Evolutionary conservation across 2,888 invertebrate genomes (phyloP).

Genomic region (Sesia apiformis): DNA sequence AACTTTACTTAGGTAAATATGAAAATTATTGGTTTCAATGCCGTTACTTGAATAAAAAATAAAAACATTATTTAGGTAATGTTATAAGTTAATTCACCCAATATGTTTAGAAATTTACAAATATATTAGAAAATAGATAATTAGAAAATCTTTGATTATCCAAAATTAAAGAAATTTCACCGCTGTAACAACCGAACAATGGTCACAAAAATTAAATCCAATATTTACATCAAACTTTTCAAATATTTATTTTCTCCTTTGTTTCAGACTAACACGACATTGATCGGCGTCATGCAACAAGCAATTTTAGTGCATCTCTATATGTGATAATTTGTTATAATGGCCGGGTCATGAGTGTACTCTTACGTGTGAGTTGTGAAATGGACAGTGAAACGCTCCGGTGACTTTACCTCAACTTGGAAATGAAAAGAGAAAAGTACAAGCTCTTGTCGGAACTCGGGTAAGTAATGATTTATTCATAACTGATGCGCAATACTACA

Average conservation of each 20-base stretch:
- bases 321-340: slow-evolving; percentile 33
- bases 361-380: slow-evolving; percentile 2
- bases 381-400: slow-evolving; percentile 38
- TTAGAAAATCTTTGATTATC: no score
- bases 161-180: no score
- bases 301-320: slow-evolving; percentile 20
- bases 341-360: slow-evolving; percentile 16
- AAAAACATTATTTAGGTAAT: no score
- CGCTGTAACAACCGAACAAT: no score
- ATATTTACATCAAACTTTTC: no score
- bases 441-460: slow-evolving; percentile 47
- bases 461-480: slow-evolving; percentile 26
- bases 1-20: no score
- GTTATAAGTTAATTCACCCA: no score
- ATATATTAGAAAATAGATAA: no score
- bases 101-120: no score
- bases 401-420: slow-evolving; percentile 40
- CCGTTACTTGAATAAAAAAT: no score
- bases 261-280: slow-evolving; percentile 25
- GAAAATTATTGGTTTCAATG: no score
- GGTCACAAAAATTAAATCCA: no score
- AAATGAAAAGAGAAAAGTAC: slow-evolving; percentile 73
- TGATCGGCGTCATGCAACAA: slow-evolving; percentile 23
- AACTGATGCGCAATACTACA: not conserved
- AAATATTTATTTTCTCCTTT: slow-evolving; percentile 17